Conservation (phyloP, 2,113 vertebrate species). For the Dicentrarchus labrax region DNA sequence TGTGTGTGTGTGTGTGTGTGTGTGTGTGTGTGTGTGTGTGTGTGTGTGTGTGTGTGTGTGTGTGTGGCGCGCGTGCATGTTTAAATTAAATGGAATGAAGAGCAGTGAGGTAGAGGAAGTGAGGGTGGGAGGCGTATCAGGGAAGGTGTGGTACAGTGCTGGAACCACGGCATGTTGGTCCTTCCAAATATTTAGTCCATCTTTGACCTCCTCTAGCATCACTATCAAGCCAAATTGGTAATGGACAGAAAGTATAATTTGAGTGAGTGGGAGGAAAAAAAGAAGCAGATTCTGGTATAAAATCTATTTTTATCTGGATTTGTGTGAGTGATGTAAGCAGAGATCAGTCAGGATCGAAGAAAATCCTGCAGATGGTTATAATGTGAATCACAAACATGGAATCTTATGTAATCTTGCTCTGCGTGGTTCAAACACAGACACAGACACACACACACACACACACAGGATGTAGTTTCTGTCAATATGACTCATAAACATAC, state of each 20-base stretch:
- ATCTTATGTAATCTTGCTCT: slow-evolving; percentile 14
- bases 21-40: slow-evolving; percentile 30
- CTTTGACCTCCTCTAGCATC: too few species aligned
- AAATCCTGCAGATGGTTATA: slow-evolving; percentile 8
- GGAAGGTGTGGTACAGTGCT: neutral
- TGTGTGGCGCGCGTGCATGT: too few species aligned
- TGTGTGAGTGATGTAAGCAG: neutral
- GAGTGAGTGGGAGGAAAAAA: neutral
- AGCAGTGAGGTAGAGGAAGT: slow-evolving; percentile 41
- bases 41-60: slow-evolving; percentile 36
- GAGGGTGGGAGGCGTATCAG: slow-evolving; percentile 10
- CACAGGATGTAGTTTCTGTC: neutral
- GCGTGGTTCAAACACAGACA: neutral
- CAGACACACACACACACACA: slow-evolving; percentile 18
- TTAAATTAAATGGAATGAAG: slow-evolving; percentile 37
- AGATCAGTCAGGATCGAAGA: neutral
- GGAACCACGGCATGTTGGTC: too few species aligned
- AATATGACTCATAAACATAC: neutral
- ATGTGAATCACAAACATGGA: slow-evolving; percentile 12
- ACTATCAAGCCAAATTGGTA: too few species aligned
- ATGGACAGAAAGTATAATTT: neutral
- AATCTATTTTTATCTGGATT: slow-evolving; percentile 22
- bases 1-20: slow-evolving; percentile 26
- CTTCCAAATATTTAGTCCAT: too few species aligned
- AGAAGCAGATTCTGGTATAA: neutral